These are phyloP conservation scores for Brachyhypopomus occidentalis DNA, from an alignment of 2,113 vertebrate species.

Conservation along the genomic window DNA sequence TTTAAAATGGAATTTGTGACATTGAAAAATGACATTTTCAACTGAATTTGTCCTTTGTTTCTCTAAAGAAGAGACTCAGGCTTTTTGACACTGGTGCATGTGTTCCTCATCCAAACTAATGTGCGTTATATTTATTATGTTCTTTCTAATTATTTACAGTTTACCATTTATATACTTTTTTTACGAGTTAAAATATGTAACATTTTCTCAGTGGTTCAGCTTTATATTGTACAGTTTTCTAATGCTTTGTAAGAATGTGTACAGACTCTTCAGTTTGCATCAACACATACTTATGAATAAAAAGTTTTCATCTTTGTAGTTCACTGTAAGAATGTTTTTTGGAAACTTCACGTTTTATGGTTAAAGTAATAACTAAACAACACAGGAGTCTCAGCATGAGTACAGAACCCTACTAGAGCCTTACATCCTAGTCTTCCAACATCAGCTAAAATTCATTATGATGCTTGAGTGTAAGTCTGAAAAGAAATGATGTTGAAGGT, in stretches of 20 bases:
- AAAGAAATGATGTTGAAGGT: no score
- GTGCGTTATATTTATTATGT: constrained; percentile 38
- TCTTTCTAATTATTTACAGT: constrained; percentile 47
- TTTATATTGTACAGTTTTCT: constrained; percentile 77
- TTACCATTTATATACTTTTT: constrained; percentile 34
- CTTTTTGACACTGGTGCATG: constrained; percentile 75
- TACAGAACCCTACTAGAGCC: no score
- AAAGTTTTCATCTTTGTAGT: constrained; percentile 73
- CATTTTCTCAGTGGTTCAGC: constrained; percentile 47
- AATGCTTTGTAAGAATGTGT: constrained; percentile 80
- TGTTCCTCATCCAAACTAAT: constrained; percentile 45
- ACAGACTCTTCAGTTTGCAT: constrained; percentile 69
- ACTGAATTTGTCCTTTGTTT: background rate
- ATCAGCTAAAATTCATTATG: no score
- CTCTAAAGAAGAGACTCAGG: constrained; percentile 52
- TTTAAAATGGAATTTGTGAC: constrained; percentile 2
- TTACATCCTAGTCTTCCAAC: no score
- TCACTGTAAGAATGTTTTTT: constrained; percentile 21
- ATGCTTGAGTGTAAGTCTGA: no score
- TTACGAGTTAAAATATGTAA: constrained; percentile 34
- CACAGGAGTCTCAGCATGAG: background rate
- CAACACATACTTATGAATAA: constrained; percentile 85
- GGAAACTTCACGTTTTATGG: background rate
- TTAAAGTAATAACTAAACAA: background rate
- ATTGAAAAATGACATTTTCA: background rate